These are phyloP conservation scores for Dryadula phaetusa DNA, from an alignment of 2,888 invertebrate genomes.

Conservation along the genomic window DNA sequence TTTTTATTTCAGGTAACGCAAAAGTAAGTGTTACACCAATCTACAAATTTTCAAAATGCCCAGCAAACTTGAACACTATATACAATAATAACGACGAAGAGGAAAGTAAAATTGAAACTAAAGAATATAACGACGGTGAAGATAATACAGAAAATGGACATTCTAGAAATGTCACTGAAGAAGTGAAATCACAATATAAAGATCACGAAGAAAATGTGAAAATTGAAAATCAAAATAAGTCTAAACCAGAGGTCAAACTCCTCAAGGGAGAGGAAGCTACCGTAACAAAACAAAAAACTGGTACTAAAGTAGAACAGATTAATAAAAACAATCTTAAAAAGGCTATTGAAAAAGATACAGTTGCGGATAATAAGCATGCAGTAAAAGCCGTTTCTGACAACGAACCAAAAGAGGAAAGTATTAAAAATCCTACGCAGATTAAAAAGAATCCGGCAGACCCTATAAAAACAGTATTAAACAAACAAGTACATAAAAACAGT, in stretches of 20 bases:
- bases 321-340: background rate
- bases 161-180: background rate
- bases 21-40: slow-evolving; percentile 59
- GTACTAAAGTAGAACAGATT: background rate
- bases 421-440: background rate
- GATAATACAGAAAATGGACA: background rate
- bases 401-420: background rate
- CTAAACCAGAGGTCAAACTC: background rate
- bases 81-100: slow-evolving; percentile 48
- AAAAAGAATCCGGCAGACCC: background rate
- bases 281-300: background rate
- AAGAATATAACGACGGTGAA: slow-evolving; percentile 2
- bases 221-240: background rate
- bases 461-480: background rate
- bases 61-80: slow-evolving; percentile 57
- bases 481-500: slow-evolving; percentile 1
- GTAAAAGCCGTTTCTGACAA: background rate
- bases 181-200: background rate
- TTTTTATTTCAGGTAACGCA: slow-evolving; percentile 60
- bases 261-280: background rate
- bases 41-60: slow-evolving; percentile 64
- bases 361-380: background rate
- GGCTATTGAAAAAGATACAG: background rate
- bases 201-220: background rate
- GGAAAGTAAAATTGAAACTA: slow-evolving; percentile 19